Percentiles rank a stretch among this genome's conserved stretches.
These are phyloP conservation scores for Leptinotarsa defecta DNA, from an alignment of 1,140 invertebrate species.

Conservation along the genomic window DNA sequence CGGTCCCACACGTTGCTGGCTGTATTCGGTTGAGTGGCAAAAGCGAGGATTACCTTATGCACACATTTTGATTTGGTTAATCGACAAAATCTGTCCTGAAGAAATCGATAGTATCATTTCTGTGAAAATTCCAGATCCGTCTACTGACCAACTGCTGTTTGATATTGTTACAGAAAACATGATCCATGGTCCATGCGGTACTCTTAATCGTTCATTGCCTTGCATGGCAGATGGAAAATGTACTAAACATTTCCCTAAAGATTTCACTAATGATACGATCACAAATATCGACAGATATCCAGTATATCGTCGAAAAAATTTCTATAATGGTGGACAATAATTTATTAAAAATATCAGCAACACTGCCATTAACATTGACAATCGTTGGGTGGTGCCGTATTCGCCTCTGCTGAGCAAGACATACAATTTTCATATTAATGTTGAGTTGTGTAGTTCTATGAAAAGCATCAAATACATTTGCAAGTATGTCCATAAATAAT, in stretches of 20 bases:
- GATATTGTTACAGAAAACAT: constrained; percentile 57
- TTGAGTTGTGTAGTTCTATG: background rate
- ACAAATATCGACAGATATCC: constrained; percentile 54
- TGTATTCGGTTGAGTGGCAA: constrained; percentile 62
- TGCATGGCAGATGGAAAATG: constrained; percentile 60
- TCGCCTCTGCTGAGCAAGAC: constrained; percentile 50
- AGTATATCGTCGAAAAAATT: constrained; percentile 53
- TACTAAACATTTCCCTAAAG: constrained; percentile 55
- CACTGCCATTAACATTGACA: constrained; percentile 32
- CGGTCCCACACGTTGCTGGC: constrained; percentile 48
- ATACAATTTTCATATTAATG: too few relatives aligned
- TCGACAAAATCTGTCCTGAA: constrained; percentile 52
- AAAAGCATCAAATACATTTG: constrained; percentile 38
- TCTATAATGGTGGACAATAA: constrained; percentile 47
- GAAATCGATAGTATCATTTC: constrained; percentile 60
- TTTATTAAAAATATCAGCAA: constrained; percentile 16
- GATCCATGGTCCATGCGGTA: constrained; percentile 63
- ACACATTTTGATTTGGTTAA: constrained; percentile 59
- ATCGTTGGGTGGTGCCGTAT: constrained; percentile 56
- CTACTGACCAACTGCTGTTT: constrained; percentile 54
- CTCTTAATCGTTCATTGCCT: constrained; percentile 55
- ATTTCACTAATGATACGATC: constrained; percentile 51
- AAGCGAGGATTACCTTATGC: constrained; percentile 57
- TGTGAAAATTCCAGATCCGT: constrained; percentile 61
- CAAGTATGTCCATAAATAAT: constrained; percentile 36